phyloP scores from a whole-genome alignment of 2,888 invertebrate species.

The Ectemnius lituratus region DNA sequence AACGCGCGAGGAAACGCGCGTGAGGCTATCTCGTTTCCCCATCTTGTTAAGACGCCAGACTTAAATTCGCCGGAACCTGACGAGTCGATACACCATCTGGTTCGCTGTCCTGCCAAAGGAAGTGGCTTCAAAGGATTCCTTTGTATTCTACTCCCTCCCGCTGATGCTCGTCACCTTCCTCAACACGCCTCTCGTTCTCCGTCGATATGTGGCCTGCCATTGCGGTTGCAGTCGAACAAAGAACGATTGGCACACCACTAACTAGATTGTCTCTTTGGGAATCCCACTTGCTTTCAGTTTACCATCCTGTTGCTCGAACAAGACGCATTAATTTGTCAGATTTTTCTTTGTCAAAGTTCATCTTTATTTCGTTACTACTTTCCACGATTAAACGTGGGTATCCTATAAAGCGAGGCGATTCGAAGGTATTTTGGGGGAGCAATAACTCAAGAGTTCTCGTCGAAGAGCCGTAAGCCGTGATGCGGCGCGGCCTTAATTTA shows the following conservation, averaged over 20 bases:
- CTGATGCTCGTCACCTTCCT: not conserved
- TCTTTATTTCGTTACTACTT: no score
- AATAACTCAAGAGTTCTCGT: no score
- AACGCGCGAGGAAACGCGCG: constrained; percentile 64
- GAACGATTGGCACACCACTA: not conserved
- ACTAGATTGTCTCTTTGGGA: not conserved
- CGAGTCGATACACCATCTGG: constrained; percentile 50
- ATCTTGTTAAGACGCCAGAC: constrained; percentile 58
- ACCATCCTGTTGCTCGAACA: no score
- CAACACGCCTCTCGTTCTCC: not conserved
- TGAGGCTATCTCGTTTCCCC: constrained; percentile 40
- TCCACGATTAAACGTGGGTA: no score
- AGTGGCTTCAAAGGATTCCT: constrained; percentile 20
- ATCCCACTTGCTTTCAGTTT: no score
- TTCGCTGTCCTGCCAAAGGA: constrained; percentile 22
- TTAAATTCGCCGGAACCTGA: constrained; percentile 48
- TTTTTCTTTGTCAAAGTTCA: no score
- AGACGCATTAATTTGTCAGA: no score
- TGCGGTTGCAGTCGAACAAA: not conserved
- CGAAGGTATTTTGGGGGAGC: no score
- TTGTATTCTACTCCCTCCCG: constrained; percentile 16
- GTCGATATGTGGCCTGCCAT: constrained; percentile 4
- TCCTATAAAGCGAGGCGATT: no score
- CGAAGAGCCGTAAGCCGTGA: constrained; percentile 41
- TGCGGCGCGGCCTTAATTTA: constrained; percentile 61